These are phyloP conservation scores for Metallyticus violacea DNA, from an alignment of 2,888 invertebrate genomes.

Conservation along the genomic window DNA sequence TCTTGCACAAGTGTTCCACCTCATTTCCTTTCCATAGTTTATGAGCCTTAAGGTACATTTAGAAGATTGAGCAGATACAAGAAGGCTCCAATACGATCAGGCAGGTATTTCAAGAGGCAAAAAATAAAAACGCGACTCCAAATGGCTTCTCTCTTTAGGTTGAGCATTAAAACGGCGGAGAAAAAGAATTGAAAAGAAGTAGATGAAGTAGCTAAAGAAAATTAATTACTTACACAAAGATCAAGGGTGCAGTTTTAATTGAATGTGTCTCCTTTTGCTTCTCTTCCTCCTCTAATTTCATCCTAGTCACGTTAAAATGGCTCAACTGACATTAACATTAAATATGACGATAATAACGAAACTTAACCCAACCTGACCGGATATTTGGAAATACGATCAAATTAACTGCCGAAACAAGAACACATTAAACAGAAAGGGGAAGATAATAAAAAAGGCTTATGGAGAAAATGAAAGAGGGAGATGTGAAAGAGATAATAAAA, in stretches of 20 bases:
- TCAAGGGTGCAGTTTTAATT: background rate
- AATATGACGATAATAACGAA: background rate
- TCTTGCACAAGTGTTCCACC: background rate
- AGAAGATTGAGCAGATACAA: background rate
- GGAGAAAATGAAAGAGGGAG: background rate
- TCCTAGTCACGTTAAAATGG: background rate
- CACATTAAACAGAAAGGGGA: background rate
- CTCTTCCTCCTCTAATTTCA: background rate
- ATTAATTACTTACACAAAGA: background rate
- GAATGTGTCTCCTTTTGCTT: background rate
- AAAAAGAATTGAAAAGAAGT: background rate
- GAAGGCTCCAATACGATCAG: background rate
- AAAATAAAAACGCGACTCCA: background rate
- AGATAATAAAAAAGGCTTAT: background rate
- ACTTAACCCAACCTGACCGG: background rate
- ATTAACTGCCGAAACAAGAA: background rate
- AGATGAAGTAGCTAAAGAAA: background rate
- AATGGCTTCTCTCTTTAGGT: background rate
- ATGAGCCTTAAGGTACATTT: background rate
- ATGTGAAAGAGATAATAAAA: background rate
- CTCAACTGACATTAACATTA: background rate
- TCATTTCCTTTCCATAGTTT: background rate
- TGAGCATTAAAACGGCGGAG: background rate
- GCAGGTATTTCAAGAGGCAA: background rate
- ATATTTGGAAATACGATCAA: background rate